phyloP scores from a whole-genome alignment of 2,888 invertebrate genomes.

The Drosophila engyochracea region DNA sequence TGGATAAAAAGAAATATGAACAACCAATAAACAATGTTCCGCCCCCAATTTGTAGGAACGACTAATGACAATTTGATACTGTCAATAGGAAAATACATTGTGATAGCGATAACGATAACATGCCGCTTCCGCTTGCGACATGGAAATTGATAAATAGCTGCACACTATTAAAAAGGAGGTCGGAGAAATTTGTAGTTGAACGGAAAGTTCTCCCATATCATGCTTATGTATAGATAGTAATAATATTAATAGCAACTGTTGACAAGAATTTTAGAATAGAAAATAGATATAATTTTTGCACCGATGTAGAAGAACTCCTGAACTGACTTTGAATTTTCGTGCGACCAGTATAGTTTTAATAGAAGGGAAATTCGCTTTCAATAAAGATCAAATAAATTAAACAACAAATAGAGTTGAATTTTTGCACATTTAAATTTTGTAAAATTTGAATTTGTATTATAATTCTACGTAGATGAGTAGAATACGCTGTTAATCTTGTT shows the following conservation, averaged over 20 bases:
- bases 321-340: neutral
- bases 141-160: conserved; percentile 2
- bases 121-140: conserved; percentile 34
- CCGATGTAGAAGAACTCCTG: neutral
- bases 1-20: too few relatives aligned
- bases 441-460: too few relatives aligned
- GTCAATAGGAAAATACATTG: conserved; percentile 17
- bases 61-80: conserved; percentile 63
- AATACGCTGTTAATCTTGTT: too few relatives aligned
- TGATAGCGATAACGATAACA: conserved; percentile 51
- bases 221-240: neutral
- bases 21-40: neutral
- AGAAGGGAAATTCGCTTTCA: neutral
- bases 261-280: neutral
- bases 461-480: too few relatives aligned
- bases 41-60: conserved; percentile 34
- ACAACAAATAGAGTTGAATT: too few relatives aligned
- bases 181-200: conserved; percentile 1
- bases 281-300: neutral
- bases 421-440: too few relatives aligned
- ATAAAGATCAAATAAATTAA: neutral
- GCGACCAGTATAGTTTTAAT: neutral
- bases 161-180: too few relatives aligned
- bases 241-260: neutral
- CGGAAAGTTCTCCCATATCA: neutral